Percentiles rank a stretch among this genome's conserved stretches.
phyloP scores from a whole-genome alignment of 2,888 invertebrate genomes.

The Nomada fabriciana region DNA sequence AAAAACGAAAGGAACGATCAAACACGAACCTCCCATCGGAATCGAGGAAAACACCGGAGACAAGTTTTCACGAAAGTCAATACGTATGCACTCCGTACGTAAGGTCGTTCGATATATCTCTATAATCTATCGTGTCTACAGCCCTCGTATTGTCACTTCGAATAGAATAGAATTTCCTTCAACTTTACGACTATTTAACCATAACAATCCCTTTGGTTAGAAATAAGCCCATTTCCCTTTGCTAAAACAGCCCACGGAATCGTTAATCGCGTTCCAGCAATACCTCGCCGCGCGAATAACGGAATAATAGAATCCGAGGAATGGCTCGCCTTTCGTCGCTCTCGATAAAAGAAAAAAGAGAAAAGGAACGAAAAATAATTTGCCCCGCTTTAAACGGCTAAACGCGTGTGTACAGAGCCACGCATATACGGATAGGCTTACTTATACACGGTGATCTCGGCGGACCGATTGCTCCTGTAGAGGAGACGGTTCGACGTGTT shows the following conservation, averaged over 20 bases:
- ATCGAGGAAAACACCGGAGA: slow-evolving; percentile 19
- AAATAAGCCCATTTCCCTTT: not conserved
- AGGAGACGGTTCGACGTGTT: slow-evolving; percentile 80
- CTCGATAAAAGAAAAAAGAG: not conserved
- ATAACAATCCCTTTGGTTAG: not conserved
- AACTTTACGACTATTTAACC: not conserved
- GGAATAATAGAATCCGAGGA: too few relatives aligned
- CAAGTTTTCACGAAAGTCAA: slow-evolving; percentile 30
- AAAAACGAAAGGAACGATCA: not conserved
- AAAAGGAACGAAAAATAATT: not conserved
- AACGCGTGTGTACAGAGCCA: not conserved
- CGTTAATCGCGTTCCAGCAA: too few relatives aligned
- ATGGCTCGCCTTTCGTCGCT: not conserved
- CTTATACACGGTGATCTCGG: slow-evolving; percentile 78
- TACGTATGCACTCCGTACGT: not conserved
- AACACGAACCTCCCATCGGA: slow-evolving; percentile 14
- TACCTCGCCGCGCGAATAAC: too few relatives aligned
- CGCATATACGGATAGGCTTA: slow-evolving; percentile 58
- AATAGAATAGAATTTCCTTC: not conserved
- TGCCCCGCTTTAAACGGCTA: not conserved
- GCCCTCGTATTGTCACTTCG: slow-evolving; percentile 18
- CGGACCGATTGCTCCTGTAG: slow-evolving; percentile 80
- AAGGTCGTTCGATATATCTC: slow-evolving; percentile 20
- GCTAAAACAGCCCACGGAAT: not conserved
- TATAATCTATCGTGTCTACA: slow-evolving; percentile 13